phyloP scores from a whole-genome alignment of 2,113 vertebrate species.

The Cariama cristata region DNA sequence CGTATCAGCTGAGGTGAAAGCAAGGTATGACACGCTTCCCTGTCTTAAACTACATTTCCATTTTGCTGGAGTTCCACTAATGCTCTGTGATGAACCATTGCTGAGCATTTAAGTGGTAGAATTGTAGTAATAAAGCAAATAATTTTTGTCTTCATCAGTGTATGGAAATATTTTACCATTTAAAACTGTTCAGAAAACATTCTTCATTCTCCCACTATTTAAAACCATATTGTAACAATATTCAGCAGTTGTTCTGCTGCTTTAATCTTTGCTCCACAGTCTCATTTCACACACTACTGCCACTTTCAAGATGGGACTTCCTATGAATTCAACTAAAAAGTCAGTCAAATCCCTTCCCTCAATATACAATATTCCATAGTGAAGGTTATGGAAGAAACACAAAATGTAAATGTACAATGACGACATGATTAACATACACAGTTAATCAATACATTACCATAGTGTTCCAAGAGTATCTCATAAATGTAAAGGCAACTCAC shows the following conservation, averaged over 20 bases:
- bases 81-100: not conserved
- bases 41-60: not conserved
- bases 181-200: not conserved
- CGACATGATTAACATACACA: not conserved
- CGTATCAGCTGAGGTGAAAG: not conserved
- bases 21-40: not conserved
- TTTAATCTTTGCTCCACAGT: not conserved
- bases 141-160: not conserved
- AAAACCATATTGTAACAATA: not conserved
- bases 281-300: not conserved
- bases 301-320: not conserved
- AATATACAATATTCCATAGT: not conserved
- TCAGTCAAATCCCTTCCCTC: not conserved
- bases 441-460: not conserved
- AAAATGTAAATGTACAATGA: not conserved
- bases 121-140: not conserved
- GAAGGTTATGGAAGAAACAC: not conserved
- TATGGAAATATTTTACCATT: not conserved
- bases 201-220: not conserved
- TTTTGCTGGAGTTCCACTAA: not conserved
- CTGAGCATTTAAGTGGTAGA: accelerated
- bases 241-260: not conserved
- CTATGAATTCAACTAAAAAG: not conserved
- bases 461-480: not conserved
- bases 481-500: not conserved